Conservation (phyloP, 2,113 vertebrate genomes). For the Xenus cinereus region DNA sequence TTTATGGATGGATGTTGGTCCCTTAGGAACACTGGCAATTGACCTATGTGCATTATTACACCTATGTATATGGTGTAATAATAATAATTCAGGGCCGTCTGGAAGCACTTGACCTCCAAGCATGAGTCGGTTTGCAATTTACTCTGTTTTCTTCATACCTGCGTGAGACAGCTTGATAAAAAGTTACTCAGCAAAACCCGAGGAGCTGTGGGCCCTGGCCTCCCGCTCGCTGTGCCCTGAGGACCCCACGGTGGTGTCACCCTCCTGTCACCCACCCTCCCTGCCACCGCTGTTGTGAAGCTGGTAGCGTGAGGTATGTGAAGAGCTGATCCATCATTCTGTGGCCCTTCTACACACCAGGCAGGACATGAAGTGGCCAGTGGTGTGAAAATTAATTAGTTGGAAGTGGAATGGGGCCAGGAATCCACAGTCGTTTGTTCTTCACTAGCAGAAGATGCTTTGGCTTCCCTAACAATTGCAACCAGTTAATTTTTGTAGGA, state of each 20-base stretch:
- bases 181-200: neutral
- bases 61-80: neutral
- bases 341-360: neutral
- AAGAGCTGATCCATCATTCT: neutral
- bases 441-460: neutral
- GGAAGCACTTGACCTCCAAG: neutral
- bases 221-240: rapidly evolving
- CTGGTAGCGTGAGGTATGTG: rapidly evolving
- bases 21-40: neutral
- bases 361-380: neutral
- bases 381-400: neutral
- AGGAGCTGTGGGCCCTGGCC: neutral
- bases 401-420: neutral
- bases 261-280: neutral
- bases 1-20: neutral
- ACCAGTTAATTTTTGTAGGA: neutral
- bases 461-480: neutral
- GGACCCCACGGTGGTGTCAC: neutral
- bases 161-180: neutral
- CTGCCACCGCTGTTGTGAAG: neutral
- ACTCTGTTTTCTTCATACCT: neutral
- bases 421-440: neutral
- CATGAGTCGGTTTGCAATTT: neutral
- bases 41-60: neutral
- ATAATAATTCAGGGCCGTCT: neutral